Evolutionary conservation across 2,113 vertebrate genomes (phyloP), one percentile per base, ranked within the genome.

Genomic region (Gobio gobio): DNA sequence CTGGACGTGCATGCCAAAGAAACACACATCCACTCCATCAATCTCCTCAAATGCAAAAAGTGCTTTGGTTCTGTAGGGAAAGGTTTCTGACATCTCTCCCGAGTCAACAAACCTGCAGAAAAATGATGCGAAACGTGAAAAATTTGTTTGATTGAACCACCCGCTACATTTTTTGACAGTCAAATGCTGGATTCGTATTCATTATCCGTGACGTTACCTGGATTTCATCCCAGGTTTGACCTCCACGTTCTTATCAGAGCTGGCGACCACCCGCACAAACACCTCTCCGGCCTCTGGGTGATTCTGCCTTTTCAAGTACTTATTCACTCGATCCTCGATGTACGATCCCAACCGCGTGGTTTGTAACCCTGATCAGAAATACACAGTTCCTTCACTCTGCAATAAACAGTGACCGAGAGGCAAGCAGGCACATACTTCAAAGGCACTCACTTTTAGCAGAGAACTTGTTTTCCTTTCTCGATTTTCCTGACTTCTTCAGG

Each of bases 31-130:
- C 40, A 97, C 97, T 0, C 98, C 98, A 0, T 99, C 97, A 14
- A 99, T 99, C 93, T 99, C 98, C 91, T 99, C 98, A 85, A 99
- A 99, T 0, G 98, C 98, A 83, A 99, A 99, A 91, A 99, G 97
- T 86, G 98, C 98, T 96, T 99, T 99, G 94, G 98, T 99, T 92
- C 98, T 96, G 92, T 99, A 99, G 0, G 98, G 97, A 92, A 99
- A 99, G 78, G 95, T 94, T 10, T 99, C 97, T 0, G 95, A 94
- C 98, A 99, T 99, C 88, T 99, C 98, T 1, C 97, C 97, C 1
- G 97, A 96, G 89, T 99, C 98, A 89, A 99, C 98, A 92, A 99
- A 99, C 88, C 98, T 99, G 93, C 24, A 40, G 5, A 73, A 4
- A 83, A 86, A 82, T 58, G 0, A n/a, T 40, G 29, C 29, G 29